phyloP scores from a whole-genome alignment of 1,140 invertebrate species.

The Cherax destructor region DNA sequence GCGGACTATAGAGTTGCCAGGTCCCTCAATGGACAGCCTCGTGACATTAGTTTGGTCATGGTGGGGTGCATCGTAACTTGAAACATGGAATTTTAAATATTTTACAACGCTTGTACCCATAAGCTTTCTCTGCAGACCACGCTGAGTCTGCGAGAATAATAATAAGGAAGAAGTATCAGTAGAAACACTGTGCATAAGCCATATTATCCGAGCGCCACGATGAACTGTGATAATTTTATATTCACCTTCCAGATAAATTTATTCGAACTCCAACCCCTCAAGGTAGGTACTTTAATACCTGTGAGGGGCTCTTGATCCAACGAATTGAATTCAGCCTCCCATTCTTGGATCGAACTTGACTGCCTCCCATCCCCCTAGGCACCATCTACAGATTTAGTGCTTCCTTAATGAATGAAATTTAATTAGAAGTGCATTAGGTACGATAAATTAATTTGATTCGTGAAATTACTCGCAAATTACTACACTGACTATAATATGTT shows the following conservation, averaged over 20 bases:
- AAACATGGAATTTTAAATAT: background rate
- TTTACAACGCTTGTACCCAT: background rate
- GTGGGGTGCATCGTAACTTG: background rate
- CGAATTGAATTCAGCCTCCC: no score
- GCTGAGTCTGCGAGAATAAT: background rate
- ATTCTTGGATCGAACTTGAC: no score
- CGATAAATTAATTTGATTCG: background rate
- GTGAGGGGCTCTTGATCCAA: no score
- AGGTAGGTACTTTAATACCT: no score
- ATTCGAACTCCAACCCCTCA: background rate
- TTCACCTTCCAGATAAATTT: background rate
- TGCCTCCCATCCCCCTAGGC: no score
- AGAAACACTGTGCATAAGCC: no score
- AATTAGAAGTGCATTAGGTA: background rate
- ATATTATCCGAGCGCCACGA: background rate
- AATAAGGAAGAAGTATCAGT: no score
- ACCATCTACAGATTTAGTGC: no score
- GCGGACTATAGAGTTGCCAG: slow-evolving; percentile 7
- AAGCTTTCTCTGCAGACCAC: background rate
- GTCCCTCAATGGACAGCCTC: background rate
- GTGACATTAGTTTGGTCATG: background rate
- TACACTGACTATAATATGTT: background rate
- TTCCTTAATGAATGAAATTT: background rate
- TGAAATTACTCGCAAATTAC: background rate
- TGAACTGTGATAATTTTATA: background rate